Base-by-base conservation (phyloP, 2,888 invertebrate species). In the Agrotis puta region DNA sequence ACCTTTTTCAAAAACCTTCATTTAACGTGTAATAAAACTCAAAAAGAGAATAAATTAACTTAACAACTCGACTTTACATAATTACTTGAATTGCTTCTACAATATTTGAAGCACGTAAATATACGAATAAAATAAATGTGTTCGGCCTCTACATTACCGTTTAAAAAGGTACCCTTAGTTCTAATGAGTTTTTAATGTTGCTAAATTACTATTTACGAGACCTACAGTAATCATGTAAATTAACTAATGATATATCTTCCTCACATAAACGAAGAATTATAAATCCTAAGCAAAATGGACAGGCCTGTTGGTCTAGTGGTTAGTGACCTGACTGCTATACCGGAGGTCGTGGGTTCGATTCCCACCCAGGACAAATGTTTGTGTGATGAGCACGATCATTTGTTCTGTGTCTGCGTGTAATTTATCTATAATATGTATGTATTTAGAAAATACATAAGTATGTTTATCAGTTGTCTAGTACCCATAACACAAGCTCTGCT, bases 171-270 rank as follows among this genome's bases (percentile, higher is more conserved):
- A 58, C 62, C 22, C 13, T n/a, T 18, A 20, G 39, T 14, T 24
- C 48, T 81, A 78, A 78, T 56, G 78, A 77, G 63, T 62, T 77
- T 77, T 78, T 81, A 78, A 78, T 81, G 71, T 77, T 39, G 2
- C 27, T 33, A 54, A 43, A 77, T 77, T 61, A 54, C 54, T 59
- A 50, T 77, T 77, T 77, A 77, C 54, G 71, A 45, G 73, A n/a
- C 18, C 53, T 24, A 24, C 16, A n/a, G n/a, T 66, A 43, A 70
- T 70, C 53, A 56, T 76, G 48, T 76, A 69, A 72, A 72, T 56
- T 76, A 68, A 67, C n/a, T 6, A 67, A 76, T 45, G 48, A 54
- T 64, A 6, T 2, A 61, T 13, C 16, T 74, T 18, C 24, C 16
- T 22, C n/a, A 50, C 18, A 0, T 48, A 56, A 50, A 72, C 56